phyloP scores from a whole-genome alignment of 2,797 vertebrate genomes.

The Falco naumanni region DNA sequence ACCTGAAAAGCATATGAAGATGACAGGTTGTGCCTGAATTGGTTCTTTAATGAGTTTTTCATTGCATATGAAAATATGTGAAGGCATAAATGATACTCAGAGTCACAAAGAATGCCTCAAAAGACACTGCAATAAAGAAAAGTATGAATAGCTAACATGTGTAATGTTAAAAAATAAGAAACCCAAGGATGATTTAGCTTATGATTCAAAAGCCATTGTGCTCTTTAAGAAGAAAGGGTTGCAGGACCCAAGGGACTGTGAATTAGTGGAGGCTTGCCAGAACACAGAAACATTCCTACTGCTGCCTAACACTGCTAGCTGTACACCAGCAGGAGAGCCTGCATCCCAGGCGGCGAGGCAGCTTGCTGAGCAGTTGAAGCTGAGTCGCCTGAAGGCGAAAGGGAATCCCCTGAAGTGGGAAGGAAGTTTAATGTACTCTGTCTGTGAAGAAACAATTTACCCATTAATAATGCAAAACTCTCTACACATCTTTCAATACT shows the following conservation, averaged over 20 bases:
- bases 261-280: not conserved
- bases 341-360: not conserved
- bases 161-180: not conserved
- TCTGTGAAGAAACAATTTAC: not conserved
- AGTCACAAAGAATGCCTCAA: not conserved
- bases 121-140: not conserved
- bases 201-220: not conserved
- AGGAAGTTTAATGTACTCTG: not conserved
- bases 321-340: fast-evolving
- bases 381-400: not conserved
- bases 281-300: not conserved
- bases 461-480: not conserved
- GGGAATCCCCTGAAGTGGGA: not conserved
- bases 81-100: not conserved
- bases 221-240: not conserved
- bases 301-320: not conserved
- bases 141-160: not conserved
- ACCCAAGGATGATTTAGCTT: not conserved
- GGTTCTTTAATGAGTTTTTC: not conserved
- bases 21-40: not conserved
- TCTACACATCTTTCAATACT: not conserved
- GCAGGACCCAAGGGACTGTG: not conserved
- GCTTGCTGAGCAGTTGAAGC: not conserved
- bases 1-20: not conserved
- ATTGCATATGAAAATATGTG: not conserved